Conservation (phyloP, 1,140 invertebrate genomes). For the Solenopsis invicta region DNA sequence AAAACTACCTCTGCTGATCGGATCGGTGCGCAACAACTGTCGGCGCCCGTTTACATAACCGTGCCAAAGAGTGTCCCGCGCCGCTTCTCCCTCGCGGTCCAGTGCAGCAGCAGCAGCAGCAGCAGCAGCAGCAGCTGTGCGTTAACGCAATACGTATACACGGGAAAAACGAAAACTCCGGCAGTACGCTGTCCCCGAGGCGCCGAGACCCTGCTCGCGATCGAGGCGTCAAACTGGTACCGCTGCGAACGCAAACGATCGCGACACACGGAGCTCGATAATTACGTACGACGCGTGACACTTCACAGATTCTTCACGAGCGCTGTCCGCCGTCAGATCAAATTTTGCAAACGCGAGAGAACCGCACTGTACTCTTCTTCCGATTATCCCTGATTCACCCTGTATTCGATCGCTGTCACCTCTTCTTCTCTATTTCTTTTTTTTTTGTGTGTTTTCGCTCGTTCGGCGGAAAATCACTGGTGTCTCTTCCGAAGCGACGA, state of each 20-base stretch:
- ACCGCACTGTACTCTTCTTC: background rate
- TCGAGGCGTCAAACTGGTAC: background rate
- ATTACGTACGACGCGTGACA: background rate
- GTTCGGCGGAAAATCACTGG: background rate
- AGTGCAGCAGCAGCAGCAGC: background rate
- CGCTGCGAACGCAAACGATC: background rate
- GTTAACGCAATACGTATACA: background rate
- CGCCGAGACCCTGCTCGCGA: background rate
- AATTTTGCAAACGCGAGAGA: no score
- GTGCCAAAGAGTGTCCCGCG: constrained; percentile 42
- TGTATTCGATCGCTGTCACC: background rate
- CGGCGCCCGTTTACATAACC: constrained; percentile 58
- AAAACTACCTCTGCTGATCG: constrained; percentile 50
- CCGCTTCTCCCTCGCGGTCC: background rate
- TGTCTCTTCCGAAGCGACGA: background rate
- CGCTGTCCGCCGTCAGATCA: background rate
- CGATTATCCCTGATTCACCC: background rate
- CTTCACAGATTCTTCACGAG: background rate
- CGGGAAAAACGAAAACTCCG: background rate
- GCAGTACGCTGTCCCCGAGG: background rate
- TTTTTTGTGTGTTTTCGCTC: background rate
- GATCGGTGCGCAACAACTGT: constrained; percentile 32
- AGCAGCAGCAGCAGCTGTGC: background rate
- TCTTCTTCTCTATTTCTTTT: background rate
- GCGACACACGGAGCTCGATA: constrained; percentile 12